Evolutionary conservation across 1,140 invertebrate species (phyloP).

Genomic region (Phymastichus coffea): DNA sequence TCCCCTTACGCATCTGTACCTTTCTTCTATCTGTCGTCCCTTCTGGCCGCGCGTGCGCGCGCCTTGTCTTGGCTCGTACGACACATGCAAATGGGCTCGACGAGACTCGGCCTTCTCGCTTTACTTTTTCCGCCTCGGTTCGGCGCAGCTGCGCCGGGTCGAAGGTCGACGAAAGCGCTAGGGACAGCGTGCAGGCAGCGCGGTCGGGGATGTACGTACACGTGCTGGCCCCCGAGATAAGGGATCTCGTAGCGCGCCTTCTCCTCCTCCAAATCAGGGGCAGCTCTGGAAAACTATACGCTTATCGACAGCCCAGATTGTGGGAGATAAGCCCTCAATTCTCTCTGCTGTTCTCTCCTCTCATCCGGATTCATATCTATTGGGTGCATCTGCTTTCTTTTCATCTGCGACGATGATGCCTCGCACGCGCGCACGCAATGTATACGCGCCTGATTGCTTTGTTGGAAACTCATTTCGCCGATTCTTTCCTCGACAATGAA

Average conservation of each 20-base stretch:
- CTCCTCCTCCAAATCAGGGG: slow-evolving; percentile 15
- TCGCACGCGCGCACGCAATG: not conserved
- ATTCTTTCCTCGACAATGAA: not conserved
- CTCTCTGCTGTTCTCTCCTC: not conserved
- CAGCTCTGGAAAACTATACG: slow-evolving; percentile 13
- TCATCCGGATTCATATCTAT: slow-evolving; percentile 22
- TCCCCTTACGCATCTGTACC: not conserved
- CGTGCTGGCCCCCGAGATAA: slow-evolving; percentile 1
- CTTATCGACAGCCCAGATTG: slow-evolving; percentile 25
- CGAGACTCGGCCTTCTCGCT: not conserved
- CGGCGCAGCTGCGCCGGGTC: not conserved
- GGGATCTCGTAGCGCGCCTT: slow-evolving; percentile 16
- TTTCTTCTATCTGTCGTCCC: not conserved
- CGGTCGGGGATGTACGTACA: not conserved
- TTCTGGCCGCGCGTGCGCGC: not conserved
- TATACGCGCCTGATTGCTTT: not conserved
- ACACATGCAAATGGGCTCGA: slow-evolving; percentile 2
- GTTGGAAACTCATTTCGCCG: not conserved
- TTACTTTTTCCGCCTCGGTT: not conserved
- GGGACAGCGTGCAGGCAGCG: no score
- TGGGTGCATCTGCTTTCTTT: slow-evolving; percentile 23
- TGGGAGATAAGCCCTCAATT: slow-evolving; percentile 17
- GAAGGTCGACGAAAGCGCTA: not conserved
- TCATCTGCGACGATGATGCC: no score
- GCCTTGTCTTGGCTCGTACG: no score